Conservation (phyloP, 2,113 vertebrate genomes). For the Papio anubis region DNA sequence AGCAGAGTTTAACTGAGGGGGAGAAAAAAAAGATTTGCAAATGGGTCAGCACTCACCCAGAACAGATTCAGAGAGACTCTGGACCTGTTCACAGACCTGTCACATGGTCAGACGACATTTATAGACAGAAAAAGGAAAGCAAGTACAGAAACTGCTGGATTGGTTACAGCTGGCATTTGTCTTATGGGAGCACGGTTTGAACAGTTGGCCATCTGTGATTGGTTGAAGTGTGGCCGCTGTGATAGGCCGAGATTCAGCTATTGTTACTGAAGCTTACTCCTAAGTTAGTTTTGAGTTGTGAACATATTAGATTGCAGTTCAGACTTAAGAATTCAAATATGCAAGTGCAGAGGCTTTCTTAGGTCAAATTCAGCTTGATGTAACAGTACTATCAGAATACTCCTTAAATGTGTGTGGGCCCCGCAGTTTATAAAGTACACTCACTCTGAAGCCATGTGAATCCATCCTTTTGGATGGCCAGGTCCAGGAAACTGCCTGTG, state of each 20-base stretch:
- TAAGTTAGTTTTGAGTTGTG: not conserved
- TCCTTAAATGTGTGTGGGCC: rapidly evolving
- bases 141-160: not conserved
- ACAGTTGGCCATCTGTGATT: not conserved
- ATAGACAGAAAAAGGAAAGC: not conserved
- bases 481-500: not conserved
- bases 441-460: not conserved
- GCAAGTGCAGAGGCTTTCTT: not conserved
- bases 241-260: not conserved
- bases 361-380: not conserved
- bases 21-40: not conserved
- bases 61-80: not conserved
- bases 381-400: not conserved
- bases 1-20: not conserved
- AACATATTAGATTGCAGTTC: not conserved
- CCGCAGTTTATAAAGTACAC: not conserved
- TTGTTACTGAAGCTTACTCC: not conserved
- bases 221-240: not conserved
- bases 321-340: not conserved
- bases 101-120: not conserved
- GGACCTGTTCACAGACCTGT: not conserved
- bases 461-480: not conserved
- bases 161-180: not conserved
- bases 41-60: not conserved
- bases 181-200: not conserved